These are phyloP conservation scores for Pelecanus crispus DNA, from an alignment of 2,113 vertebrate genomes.

Conservation along the genomic window DNA sequence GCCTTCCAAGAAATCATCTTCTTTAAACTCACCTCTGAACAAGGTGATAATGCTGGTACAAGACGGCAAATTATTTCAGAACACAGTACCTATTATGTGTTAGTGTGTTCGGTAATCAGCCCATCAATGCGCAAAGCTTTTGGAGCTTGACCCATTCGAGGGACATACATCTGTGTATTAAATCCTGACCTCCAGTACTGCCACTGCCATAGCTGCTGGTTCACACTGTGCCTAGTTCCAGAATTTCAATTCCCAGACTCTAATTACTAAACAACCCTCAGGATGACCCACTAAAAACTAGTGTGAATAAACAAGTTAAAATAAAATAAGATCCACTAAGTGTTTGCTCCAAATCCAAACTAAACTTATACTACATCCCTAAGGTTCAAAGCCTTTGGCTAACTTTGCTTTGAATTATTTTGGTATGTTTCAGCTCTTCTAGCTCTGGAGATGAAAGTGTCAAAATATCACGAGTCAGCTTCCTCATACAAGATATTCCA, in stretches of 20 bases:
- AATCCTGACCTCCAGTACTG: neutral
- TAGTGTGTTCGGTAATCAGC: neutral
- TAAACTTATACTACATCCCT: neutral
- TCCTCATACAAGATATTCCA: neutral
- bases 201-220: neutral
- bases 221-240: neutral
- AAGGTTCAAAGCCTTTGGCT: neutral
- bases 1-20: slow-evolving; percentile 4
- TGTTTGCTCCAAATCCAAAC: neutral
- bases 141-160: neutral
- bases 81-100: neutral
- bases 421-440: neutral
- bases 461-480: slow-evolving; percentile 10
- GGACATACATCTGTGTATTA: neutral
- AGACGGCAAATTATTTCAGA: neutral
- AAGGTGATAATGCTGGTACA: neutral
- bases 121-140: neutral
- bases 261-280: neutral
- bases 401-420: slow-evolving; percentile 2
- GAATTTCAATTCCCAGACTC: neutral
- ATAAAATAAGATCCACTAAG: neutral
- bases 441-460: neutral
- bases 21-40: neutral
- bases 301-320: neutral
- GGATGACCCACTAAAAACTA: neutral